Percentiles rank a stretch among this genome's conserved stretches.
phyloP scores from a whole-genome alignment of 2,797 vertebrate genomes.

The Epinephelus awoara region DNA sequence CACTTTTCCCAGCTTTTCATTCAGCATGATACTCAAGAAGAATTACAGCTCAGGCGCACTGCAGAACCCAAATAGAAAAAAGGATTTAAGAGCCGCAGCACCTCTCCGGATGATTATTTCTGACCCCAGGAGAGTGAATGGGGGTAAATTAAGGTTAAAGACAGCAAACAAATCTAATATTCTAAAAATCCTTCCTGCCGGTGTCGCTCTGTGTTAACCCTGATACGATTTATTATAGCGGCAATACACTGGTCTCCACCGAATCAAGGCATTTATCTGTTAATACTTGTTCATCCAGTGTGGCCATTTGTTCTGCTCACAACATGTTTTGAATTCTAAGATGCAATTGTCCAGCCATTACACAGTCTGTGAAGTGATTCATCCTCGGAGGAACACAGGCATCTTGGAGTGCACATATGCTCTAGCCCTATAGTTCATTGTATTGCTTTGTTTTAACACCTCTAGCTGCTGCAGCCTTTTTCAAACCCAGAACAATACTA shows the following conservation, averaged over 20 bases:
- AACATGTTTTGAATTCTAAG: conserved; percentile 38
- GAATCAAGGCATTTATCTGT: conserved; percentile 43
- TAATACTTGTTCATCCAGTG: conserved; percentile 31
- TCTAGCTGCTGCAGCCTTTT: conserved; percentile 23
- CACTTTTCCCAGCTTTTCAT: conserved; percentile 27
- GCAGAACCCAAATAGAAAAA: conserved; percentile 25
- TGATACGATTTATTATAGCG: conserved; percentile 24
- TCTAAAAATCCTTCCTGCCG: conserved; percentile 23
- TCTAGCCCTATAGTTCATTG: conserved; percentile 24
- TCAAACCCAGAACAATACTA: conserved; percentile 15
- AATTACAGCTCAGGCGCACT: conserved; percentile 1
- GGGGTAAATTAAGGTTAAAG: conserved; percentile 42
- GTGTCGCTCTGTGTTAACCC: conserved; percentile 31
- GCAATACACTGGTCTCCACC: conserved; percentile 15
- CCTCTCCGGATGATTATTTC: conserved; percentile 34
- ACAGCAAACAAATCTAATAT: conserved; percentile 54
- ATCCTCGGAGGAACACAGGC: conserved; percentile 19
- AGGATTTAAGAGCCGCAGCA: conserved; percentile 24
- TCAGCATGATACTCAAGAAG: background rate
- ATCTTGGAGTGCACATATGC: conserved; percentile 14
- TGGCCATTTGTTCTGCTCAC: conserved; percentile 36
- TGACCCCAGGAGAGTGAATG: conserved; percentile 35
- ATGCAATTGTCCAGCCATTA: conserved; percentile 4
- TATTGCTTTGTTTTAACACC: conserved; percentile 40
- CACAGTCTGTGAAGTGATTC: conserved; percentile 7